A percentile compares a stretch with the other conserved stretches of the same genome.
Conservation (phyloP, 2,113 vertebrate genomes). For the Ammodytes dubius region DNA sequence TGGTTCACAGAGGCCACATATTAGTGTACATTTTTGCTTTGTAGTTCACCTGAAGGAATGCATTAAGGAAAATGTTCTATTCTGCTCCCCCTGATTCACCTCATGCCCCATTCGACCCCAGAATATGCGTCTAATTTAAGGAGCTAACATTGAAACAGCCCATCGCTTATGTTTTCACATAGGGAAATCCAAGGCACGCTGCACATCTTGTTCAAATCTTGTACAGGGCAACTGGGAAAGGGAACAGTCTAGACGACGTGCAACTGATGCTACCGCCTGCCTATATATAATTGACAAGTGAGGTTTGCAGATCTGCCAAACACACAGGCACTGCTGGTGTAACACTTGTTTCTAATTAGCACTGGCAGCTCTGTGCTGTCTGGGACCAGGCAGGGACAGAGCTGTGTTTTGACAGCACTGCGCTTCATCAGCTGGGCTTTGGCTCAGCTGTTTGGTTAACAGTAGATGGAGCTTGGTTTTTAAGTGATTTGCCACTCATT, state of each 20-base stretch:
- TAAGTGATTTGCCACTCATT: constrained; percentile 25
- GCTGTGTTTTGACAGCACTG: background rate
- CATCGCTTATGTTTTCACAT: constrained; percentile 36
- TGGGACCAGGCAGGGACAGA: constrained; percentile 1
- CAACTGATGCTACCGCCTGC: constrained; percentile 37
- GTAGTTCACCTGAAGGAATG: background rate
- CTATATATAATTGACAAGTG: constrained; percentile 44
- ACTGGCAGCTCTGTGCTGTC: constrained; percentile 30
- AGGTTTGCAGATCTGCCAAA: constrained; percentile 33
- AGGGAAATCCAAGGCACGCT: constrained; percentile 28
- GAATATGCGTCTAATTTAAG: constrained; percentile 36
- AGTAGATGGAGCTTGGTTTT: background rate
- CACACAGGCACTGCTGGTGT: constrained; percentile 27
- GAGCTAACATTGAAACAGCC: constrained; percentile 20
- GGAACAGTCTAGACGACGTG: constrained; percentile 27
- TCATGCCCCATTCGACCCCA: background rate
- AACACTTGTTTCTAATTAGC: constrained; percentile 72
- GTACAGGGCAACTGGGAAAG: constrained; percentile 18
- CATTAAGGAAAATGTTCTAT: constrained; percentile 23
- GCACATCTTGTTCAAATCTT: constrained; percentile 66
- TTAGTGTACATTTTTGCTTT: constrained; percentile 4
- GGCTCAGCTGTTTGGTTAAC: constrained; percentile 11
- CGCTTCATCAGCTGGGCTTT: constrained; percentile 30
- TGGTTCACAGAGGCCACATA: constrained; percentile 21
- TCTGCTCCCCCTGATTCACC: background rate